Conservation (phyloP, 2,113 vertebrate species). For the Boulengeromyrus knoepffleri region DNA sequence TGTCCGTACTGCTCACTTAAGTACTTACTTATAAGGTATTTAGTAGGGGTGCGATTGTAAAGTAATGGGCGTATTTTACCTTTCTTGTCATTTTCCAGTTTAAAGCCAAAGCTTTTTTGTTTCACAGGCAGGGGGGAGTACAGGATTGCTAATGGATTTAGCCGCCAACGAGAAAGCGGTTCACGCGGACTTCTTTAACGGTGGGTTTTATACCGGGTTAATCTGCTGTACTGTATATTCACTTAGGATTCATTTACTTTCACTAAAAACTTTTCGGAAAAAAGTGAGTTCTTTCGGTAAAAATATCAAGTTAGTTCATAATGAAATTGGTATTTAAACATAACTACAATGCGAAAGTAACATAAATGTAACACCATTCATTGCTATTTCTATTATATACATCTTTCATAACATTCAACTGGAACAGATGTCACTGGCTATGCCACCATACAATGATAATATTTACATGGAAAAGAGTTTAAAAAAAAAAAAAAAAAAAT, state of each 20-base stretch:
- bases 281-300: neutral
- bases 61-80: neutral
- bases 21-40: neutral
- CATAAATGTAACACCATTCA: neutral
- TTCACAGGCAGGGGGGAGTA: conserved; percentile 67
- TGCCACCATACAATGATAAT: neutral
- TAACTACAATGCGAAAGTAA: neutral
- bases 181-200: conserved; percentile 67
- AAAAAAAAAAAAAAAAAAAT: neutral
- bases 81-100: neutral
- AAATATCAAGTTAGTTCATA: neutral
- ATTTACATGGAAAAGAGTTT: neutral
- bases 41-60: neutral
- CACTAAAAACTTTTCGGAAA: neutral
- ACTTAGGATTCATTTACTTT: neutral
- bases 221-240: conserved; percentile 21
- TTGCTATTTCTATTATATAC: neutral
- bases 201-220: conserved; percentile 52
- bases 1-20: neutral
- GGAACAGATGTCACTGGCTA: neutral
- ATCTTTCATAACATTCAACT: neutral
- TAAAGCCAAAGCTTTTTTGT: neutral
- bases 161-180: conserved; percentile 71
- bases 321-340: neutral
- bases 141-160: conserved; percentile 69